Conservation (phyloP, 2,888 invertebrate genomes). For the Sphaerophoria taeniata region DNA sequence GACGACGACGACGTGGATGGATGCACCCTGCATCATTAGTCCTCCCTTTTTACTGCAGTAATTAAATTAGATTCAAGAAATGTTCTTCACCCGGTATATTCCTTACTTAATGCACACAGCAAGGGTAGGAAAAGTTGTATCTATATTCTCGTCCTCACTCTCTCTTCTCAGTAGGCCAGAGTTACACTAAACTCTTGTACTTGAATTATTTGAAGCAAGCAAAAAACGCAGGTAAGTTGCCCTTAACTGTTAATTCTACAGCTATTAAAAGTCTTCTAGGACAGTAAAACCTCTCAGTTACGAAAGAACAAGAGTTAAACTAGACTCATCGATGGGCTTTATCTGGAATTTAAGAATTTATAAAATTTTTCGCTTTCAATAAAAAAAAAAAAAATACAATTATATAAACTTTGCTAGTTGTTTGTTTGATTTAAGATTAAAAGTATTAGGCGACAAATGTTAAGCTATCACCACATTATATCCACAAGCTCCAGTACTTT, state of each 20-base stretch:
- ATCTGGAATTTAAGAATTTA: too few species aligned
- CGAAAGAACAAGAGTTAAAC: neutral
- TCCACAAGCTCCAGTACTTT: too few species aligned
- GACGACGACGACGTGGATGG: constrained; percentile 30
- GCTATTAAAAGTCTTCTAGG: neutral
- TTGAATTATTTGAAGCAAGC: constrained; percentile 18
- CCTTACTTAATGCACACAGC: constrained; percentile 9
- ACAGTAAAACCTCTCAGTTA: neutral
- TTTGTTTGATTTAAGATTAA: too few species aligned
- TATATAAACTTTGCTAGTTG: too few species aligned
- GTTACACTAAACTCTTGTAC: constrained; percentile 5
- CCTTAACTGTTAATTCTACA: neutral
- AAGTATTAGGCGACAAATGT: too few species aligned
- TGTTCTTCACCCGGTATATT: constrained; percentile 8
- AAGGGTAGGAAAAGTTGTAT: neutral
- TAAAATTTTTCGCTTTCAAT: too few species aligned
- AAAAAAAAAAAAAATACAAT: too few species aligned
- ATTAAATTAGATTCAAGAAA: constrained; percentile 60
- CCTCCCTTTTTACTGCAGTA: constrained; percentile 56
- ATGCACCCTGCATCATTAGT: constrained; percentile 65
- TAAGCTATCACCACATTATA: too few species aligned
- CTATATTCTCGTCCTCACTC: constrained; percentile 1
- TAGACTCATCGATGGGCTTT: too few species aligned
- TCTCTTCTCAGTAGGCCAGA: neutral
- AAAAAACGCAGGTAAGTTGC: neutral